Conservation (phyloP, 1,140 invertebrate genomes). For the Sycobia sp. region DNA sequence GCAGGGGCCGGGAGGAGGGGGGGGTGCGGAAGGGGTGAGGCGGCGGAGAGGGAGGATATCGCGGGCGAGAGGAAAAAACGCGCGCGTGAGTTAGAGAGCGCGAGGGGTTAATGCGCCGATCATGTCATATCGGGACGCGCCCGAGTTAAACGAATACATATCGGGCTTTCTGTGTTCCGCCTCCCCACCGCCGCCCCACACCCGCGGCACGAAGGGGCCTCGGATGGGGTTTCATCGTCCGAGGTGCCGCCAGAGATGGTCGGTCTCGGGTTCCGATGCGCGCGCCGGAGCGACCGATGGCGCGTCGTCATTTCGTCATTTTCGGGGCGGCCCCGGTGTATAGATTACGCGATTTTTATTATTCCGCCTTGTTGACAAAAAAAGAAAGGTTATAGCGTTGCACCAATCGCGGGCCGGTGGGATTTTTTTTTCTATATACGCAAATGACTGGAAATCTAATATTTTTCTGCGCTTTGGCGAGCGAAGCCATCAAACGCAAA, state of each 20-base stretch:
- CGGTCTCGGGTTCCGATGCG: too few relatives aligned
- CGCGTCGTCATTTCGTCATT: slow-evolving; percentile 33
- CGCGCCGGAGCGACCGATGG: too few relatives aligned
- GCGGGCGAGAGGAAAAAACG: slow-evolving; percentile 55
- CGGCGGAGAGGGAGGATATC: slow-evolving; percentile 26
- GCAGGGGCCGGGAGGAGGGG: slow-evolving; percentile 19
- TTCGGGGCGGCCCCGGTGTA: neutral
- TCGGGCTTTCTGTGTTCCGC: slow-evolving; percentile 20
- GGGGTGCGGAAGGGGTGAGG: slow-evolving; percentile 27
- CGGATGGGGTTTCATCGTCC: too few relatives aligned
- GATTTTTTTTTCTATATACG: too few relatives aligned
- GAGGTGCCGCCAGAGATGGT: too few relatives aligned
- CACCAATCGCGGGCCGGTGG: too few relatives aligned
- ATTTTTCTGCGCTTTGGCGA: too few relatives aligned
- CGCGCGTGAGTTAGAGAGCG: slow-evolving; percentile 41
- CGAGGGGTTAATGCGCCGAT: slow-evolving; percentile 60
- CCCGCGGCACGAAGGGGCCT: neutral
- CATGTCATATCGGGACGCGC: slow-evolving; percentile 58
- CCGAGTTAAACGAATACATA: slow-evolving; percentile 52
- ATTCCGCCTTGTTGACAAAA: neutral
- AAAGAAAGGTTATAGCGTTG: too few relatives aligned
- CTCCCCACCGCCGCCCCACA: neutral
- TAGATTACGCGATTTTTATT: slow-evolving; percentile 3
- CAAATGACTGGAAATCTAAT: too few relatives aligned
- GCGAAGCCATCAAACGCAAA: too few relatives aligned